Percentiles rank a stretch among this genome's conserved stretches.
Conservation (phyloP, 1,140 invertebrate genomes). For the Ctenoplectra terminalis region DNA sequence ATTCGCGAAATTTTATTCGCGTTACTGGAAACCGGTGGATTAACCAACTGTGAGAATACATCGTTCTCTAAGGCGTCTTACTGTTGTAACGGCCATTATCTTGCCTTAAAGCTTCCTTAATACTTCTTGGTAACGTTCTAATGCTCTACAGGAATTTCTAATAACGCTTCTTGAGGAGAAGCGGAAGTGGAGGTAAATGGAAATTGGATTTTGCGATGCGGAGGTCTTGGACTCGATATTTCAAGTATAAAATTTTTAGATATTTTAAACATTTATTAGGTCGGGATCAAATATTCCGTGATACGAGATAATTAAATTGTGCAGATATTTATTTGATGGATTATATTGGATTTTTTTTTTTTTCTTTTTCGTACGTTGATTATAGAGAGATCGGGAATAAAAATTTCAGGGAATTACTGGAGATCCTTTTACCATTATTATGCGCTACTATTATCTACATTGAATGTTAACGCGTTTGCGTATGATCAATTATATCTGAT, state of each 20-base stretch:
- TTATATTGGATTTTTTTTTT: too few relatives aligned
- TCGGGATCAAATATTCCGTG: too few relatives aligned
- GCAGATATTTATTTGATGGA: too few relatives aligned
- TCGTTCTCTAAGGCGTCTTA: background rate
- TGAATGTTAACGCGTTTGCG: background rate
- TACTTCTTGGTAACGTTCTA: background rate
- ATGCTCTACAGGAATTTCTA: conserved; percentile 3
- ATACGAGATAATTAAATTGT: too few relatives aligned
- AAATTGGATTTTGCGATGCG: background rate
- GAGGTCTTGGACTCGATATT: background rate
- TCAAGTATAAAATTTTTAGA: too few relatives aligned
- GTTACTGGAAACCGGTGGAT: background rate
- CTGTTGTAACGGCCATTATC: background rate
- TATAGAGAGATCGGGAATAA: background rate
- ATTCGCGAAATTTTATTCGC: background rate
- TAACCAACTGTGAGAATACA: conserved; percentile 23
- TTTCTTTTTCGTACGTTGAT: background rate
- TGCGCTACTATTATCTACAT: background rate
- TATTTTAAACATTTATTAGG: too few relatives aligned
- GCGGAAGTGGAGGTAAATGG: background rate
- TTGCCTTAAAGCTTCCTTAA: too few relatives aligned
- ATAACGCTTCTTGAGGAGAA: background rate
- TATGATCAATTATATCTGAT: background rate
- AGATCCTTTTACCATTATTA: too few relatives aligned
- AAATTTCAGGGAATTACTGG: too few relatives aligned